These are phyloP conservation scores for Gnathonemus echidnorhynchus DNA, from an alignment of 2,113 vertebrate species.

Conservation along the genomic window DNA sequence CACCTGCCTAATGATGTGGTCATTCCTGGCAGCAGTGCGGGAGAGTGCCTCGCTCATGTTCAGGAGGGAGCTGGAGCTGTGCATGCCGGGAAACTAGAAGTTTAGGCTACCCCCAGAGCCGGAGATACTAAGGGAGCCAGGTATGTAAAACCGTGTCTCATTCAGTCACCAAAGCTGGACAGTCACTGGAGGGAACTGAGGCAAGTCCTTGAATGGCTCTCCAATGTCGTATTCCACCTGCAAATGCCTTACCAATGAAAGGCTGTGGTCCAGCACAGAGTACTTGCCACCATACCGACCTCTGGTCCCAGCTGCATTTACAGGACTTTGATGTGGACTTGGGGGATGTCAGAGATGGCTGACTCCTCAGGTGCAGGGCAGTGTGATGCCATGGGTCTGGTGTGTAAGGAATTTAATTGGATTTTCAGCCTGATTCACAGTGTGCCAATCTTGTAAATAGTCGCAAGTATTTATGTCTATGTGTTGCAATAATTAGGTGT, in stretches of 20 bases:
- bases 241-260: background rate
- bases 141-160: background rate
- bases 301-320: background rate
- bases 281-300: too few relatives aligned
- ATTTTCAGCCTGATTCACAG: background rate
- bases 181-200: background rate
- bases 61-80: background rate
- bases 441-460: background rate
- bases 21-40: background rate
- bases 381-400: too few relatives aligned
- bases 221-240: background rate
- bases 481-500: background rate
- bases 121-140: background rate
- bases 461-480: background rate
- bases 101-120: background rate
- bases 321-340: background rate
- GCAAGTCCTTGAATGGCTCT: background rate
- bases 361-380: background rate
- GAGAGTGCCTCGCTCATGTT: background rate
- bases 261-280: background rate
- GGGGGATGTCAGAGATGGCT: background rate
- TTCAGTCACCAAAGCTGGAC: background rate
- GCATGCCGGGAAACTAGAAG: background rate
- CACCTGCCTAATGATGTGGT: background rate
- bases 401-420: background rate